Percentiles rank a stretch among this genome's conserved stretches.
Evolutionary conservation across 2,113 vertebrate genomes (phyloP).

Genomic region (Oenanthe melanoleuca): DNA sequence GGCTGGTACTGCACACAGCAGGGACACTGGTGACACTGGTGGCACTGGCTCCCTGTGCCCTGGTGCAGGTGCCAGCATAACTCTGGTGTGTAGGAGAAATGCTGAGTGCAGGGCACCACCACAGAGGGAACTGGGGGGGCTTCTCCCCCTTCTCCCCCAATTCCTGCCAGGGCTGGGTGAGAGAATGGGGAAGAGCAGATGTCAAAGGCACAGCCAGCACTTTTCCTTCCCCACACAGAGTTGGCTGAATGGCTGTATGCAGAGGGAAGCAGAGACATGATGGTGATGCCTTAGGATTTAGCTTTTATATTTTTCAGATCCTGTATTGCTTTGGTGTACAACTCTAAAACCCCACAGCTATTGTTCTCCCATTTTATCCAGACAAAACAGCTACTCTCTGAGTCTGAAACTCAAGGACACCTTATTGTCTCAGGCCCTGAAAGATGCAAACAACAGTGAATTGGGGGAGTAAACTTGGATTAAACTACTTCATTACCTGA

Average conservation of each 20-base stretch:
- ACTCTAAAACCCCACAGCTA: neutral
- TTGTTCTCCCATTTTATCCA: neutral
- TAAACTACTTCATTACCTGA: neutral
- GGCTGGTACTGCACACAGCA: neutral
- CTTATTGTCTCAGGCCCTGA: neutral
- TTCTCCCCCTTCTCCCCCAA: neutral
- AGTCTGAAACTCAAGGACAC: neutral
- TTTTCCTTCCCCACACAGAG: neutral
- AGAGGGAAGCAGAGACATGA: neutral
- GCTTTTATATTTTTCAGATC: neutral
- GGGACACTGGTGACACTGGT: neutral
- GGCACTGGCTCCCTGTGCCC: too few relatives aligned
- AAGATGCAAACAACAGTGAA: neutral
- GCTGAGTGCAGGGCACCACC: too few relatives aligned
- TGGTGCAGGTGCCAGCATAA: too few relatives aligned
- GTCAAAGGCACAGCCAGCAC: neutral
- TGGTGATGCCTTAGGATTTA: neutral
- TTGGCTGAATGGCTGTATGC: rapidly evolving
- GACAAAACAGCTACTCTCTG: neutral
- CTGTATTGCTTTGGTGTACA: neutral
- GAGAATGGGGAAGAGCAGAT: neutral
- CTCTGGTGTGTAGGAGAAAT: too few relatives aligned
- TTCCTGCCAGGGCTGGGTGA: neutral
- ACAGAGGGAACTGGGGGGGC: neutral
- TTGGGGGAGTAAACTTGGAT: rapidly evolving